Base-by-base conservation (phyloP, 2,888 invertebrate genomes). In the Spodoptera littoralis region DNA sequence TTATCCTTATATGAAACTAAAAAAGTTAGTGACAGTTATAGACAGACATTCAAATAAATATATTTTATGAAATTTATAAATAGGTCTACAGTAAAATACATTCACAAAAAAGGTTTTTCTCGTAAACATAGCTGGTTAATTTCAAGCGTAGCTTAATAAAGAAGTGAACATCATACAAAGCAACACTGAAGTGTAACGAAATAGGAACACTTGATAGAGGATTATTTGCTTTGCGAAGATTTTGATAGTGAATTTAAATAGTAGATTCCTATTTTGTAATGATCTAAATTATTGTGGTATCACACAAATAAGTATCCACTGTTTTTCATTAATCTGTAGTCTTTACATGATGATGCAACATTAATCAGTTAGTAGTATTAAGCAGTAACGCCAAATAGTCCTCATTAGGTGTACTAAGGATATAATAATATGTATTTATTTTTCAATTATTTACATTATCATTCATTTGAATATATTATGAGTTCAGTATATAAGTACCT, bases 1-100 rank as follows among this genome's bases (percentile, higher is more conserved):
- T 59, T 74, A 73, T 73, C 41, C 62, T 59, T 55, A 62, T 62
- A 43, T 56, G 41, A 56, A 66, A 56, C 55, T 71, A 51, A 49
- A 61, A 50, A 71, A 58, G 27, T 52, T 52, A 52, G 61, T 68
- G 54, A 60, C 73, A 55, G 48, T 48, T 47, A 53, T 36, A 52
- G 55, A 46, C 73, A 57, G 51, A 53, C 45, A 53, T 59, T 45
- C 73, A 57, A 60, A 54, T 5, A 56, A 48, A 60, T 60, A 67
- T 73, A 73, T 70, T 70, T 73, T 73, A 67, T 70, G 42, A 60
- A 67, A 57, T 70, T 49, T 67, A 57, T 66, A 52, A 59, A 59
- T 52, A 65, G 51, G 44, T 36, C 36, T 36, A 36, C 36, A 36
- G 36, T 36, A 36, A 36, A 36, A 36, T 9, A 27, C 27, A 27